Percentiles rank a stretch among this genome's conserved stretches.
phyloP scores from a whole-genome alignment of 2,888 invertebrate genomes.

The Iphiclides podalirius region DNA sequence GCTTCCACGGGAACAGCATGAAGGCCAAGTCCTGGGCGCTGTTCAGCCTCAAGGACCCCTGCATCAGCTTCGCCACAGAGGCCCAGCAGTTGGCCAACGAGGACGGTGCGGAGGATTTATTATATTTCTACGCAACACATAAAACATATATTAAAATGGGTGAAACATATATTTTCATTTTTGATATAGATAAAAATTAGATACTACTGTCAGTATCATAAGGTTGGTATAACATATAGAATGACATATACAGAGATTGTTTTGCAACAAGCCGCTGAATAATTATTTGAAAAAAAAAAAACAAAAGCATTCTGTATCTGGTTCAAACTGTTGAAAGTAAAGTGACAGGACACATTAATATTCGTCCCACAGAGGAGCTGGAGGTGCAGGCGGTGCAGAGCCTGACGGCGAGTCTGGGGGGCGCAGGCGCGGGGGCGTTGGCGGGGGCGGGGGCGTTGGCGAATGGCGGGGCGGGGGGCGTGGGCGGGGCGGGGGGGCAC shows the following conservation, averaged over 20 bases:
- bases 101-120: constrained; percentile 79
- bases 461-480: constrained; percentile 71
- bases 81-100: constrained; percentile 91
- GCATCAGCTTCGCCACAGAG: constrained; percentile 95
- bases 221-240: no score
- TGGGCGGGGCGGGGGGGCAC: constrained; percentile 82
- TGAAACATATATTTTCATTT: no score
- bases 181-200: no score
- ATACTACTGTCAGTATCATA: no score
- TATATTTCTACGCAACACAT: no score
- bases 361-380: constrained; percentile 77
- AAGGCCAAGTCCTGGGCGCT: constrained; percentile 98
- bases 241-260: no score
- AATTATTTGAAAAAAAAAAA: no score
- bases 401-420: constrained; percentile 91
- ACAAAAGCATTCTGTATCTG: no score
- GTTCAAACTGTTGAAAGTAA: no score
- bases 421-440: constrained; percentile 76
- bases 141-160: no score
- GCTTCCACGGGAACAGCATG: constrained; percentile 98
- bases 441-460: constrained; percentile 81
- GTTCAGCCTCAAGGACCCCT: constrained; percentile 95
- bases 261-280: no score
- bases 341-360: no score
- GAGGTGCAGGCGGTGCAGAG: constrained; percentile 94